Evolutionary conservation across 35 echinoderm and acorn worm genomes (phyloP).

Genomic region (Antedon bifida): DNA sequence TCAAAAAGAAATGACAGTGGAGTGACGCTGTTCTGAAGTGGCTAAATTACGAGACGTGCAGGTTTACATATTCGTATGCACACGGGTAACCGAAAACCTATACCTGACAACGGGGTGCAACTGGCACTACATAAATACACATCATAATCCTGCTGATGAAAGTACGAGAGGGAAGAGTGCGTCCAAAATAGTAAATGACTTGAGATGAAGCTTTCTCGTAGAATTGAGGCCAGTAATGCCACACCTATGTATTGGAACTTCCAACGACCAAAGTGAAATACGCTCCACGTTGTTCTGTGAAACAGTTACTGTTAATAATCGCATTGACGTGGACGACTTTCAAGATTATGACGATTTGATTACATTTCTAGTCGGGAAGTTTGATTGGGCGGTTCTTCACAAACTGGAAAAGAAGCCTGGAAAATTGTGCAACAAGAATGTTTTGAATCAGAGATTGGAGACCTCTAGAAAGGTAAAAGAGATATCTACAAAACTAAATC

Average conservation of each 20-base stretch:
- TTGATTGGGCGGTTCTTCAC: not conserved
- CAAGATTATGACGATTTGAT: not conserved
- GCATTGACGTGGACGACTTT: too few species aligned
- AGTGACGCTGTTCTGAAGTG: slow-evolving; percentile 1
- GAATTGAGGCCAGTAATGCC: not conserved
- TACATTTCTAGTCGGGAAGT: not conserved
- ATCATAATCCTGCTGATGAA: slow-evolving; percentile 12
- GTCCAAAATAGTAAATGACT: not conserved
- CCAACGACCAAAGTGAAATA: too few species aligned
- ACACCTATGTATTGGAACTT: not conserved
- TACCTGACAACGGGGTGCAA: not conserved
- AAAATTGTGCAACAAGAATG: not conserved
- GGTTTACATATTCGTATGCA: slow-evolving; percentile 1
- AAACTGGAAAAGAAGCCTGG: not conserved
- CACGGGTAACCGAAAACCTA: not conserved
- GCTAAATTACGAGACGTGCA: not conserved
- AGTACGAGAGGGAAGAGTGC: not conserved
- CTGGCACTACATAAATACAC: slow-evolving; percentile 7
- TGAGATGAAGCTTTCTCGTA: not conserved
- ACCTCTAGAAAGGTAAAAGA: too few species aligned
- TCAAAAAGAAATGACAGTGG: not conserved
- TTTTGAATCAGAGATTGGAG: not conserved
- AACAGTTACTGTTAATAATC: too few species aligned
- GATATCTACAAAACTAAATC: not conserved
- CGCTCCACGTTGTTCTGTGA: too few species aligned